A percentile compares a stretch with the other conserved stretches of the same genome.
phyloP scores from a whole-genome alignment of 2,113 vertebrate species.

The Crotalus horridus region DNA sequence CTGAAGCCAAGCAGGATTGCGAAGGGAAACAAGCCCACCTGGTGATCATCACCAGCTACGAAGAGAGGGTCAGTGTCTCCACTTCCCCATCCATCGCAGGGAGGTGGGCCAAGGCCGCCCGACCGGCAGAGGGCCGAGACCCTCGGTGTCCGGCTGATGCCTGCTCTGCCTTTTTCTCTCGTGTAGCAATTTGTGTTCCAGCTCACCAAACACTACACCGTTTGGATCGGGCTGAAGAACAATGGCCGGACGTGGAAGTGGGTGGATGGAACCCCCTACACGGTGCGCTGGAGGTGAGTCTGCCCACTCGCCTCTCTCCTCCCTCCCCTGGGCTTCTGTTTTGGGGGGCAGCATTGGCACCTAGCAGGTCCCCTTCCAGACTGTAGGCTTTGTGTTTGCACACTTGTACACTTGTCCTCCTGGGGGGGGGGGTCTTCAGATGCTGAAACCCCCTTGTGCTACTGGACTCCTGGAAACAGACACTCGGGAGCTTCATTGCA shows the following conservation, averaged over 20 bases:
- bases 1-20: background rate
- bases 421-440: background rate
- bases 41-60: background rate
- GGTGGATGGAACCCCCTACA: background rate
- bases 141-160: fast-evolving
- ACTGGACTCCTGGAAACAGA: background rate
- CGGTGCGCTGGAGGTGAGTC: background rate
- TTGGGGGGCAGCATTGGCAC: background rate
- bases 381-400: background rate
- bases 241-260: background rate
- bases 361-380: background rate
- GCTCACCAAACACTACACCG: background rate
- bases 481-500: background rate
- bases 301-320: no score
- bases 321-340: background rate
- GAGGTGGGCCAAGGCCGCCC: fast-evolving
- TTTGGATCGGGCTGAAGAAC: background rate
- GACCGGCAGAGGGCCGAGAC: fast-evolving
- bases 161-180: background rate
- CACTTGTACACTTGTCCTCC: background rate
- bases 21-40: background rate
- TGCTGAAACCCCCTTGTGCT: background rate
- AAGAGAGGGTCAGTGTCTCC: background rate
- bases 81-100: background rate
- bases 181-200: background rate